phyloP scores from a whole-genome alignment of 2,888 invertebrate species.

The Graphium colonna region DNA sequence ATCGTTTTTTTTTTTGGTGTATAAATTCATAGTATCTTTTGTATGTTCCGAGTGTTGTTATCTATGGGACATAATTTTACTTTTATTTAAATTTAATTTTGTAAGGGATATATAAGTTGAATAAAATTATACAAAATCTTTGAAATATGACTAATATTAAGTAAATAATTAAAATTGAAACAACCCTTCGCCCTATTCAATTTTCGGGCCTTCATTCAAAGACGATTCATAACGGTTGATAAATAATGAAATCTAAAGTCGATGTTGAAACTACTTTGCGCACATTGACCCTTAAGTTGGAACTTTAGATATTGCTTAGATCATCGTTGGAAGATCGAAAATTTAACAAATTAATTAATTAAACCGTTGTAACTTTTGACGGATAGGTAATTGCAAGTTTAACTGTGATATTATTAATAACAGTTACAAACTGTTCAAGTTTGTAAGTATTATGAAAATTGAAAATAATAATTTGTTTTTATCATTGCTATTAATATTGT shows the following conservation, averaged over 20 bases:
- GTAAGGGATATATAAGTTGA: too few species aligned
- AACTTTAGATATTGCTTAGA: neutral
- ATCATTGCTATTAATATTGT: too few species aligned
- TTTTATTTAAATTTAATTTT: too few species aligned
- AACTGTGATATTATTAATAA: too few species aligned
- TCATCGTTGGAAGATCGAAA: neutral
- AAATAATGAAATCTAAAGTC: neutral
- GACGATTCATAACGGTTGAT: neutral
- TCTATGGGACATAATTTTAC: too few species aligned
- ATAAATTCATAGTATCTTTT: too few species aligned
- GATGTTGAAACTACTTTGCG: neutral
- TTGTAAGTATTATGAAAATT: too few species aligned
- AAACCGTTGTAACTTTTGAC: neutral
- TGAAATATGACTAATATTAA: neutral
- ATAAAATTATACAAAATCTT: neutral
- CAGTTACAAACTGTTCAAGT: too few species aligned
- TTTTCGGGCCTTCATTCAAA: neutral
- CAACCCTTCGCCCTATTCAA: neutral
- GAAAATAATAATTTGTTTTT: too few species aligned
- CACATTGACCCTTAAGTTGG: neutral
- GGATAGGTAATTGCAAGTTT: too few species aligned
- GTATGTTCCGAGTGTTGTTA: too few species aligned
- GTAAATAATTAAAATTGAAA: neutral
- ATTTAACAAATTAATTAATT: neutral
- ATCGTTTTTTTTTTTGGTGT: too few species aligned